Evolutionary conservation across 2,113 vertebrate species (phyloP), one percentile per base, ranked within the genome.

Genomic region (Hirundichthys speculiger): DNA sequence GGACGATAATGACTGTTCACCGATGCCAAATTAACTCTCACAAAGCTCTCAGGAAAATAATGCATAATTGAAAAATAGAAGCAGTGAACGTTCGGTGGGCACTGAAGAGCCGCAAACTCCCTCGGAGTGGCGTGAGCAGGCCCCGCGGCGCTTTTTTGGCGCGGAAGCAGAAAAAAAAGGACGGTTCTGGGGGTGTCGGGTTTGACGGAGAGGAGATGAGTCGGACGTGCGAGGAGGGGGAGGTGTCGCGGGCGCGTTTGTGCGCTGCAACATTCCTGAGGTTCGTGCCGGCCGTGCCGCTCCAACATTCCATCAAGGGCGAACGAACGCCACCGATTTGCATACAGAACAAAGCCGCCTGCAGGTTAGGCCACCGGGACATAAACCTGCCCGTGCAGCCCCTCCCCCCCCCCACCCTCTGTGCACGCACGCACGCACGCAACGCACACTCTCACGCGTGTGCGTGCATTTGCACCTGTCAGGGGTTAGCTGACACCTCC

Each of bases 401-500:
- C 82, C 80, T 82, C 79, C 76, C 82, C 80, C 79, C 78, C 57
- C 54, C 39, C 40, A 20, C 43, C 48, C 42, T 50, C 63, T 1
- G 49, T 15, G 53, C 30, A 48, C 58, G 12, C 63, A 39, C 75
- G 39, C 52, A 49, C 55, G 19, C 60, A 21, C 20, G 39, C 56
- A 16, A 38, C n/a, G 62, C 75, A 56, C 73, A 40, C 66, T 64
- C 78, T 69, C 39, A 72, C 70, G 79, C 15, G 85, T 80, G 80
- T 67, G 75, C 13, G 75, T 46, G 64, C 83, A 86, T 72, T 84
- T 90, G 87, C 91, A 92, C 91, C 91, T 91, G 91, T 93, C 91
- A 91, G 88, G 83, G 88, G 84, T 88, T 89, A 89, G 89, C 91
- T 93, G 93, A 93, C 89, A 90, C 91, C 93, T 93, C 91, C 87